Base-by-base conservation (phyloP, 1,140 invertebrate species). In the Neodiprion virginianus region DNA sequence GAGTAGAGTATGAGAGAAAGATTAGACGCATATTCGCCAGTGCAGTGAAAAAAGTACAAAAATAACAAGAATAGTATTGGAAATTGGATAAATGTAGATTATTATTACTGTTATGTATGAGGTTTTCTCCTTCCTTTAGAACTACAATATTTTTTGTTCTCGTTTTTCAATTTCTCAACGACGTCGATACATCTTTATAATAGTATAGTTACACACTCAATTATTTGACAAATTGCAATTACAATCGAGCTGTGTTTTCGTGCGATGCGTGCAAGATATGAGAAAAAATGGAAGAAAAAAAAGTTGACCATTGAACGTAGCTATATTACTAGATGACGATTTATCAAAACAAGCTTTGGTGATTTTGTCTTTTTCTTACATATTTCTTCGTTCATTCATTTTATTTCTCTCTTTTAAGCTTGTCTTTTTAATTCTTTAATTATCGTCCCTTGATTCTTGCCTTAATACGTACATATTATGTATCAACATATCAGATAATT, bases 31-130 rank as follows among this genome's bases (percentile, higher is more conserved):
- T 71, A n/a, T 68, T 71, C 73, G 72, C 69, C 71, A 73, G 72
- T 71, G 74, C 74, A 48, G 77, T 79, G 78, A 76, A 81, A 61
- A 81, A 79, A 74, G 79, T 81, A 81, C 67, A 81, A 81, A 81
- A 81, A 81, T 79, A 81, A 80, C 76, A 75, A 81, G 77, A 77
- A 74, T 81, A 78, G 72, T 77, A 77, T 79, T 73, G 76, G 74
- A 76, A 50, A 72, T 66, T 71, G 67, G 71, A 75, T 28, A 75
- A 23, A 50, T 74, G 69, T 74, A 70, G 47, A 71, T 49, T 71
- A 70, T 74, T 71, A 71, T 69, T 47, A 21, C 21, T 23, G 11
- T 69, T 21, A 21, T 47, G 67, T 69, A 12, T 14, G 67, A 0
- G 10, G 67, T 47, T 69, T 65, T 65, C 17, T 7, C 17, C 61